phyloP scores from a whole-genome alignment of 2,797 vertebrate genomes.

The Silurus aristotelis region DNA sequence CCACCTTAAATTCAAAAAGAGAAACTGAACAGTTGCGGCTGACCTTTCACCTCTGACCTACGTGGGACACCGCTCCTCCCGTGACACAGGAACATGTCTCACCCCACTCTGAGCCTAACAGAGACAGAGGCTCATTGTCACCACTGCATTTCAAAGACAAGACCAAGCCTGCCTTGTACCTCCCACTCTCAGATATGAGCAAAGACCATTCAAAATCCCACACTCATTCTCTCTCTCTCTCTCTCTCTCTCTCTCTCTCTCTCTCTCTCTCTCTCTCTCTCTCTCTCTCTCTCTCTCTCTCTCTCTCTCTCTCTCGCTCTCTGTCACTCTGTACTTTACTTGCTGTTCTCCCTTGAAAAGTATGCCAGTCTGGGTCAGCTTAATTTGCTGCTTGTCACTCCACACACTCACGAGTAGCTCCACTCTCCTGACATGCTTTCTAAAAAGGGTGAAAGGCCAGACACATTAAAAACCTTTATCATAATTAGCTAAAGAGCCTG shows the following conservation, averaged over 20 bases:
- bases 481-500: constrained; percentile 26
- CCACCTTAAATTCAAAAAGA: constrained; percentile 37
- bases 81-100: constrained; percentile 39
- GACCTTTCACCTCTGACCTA: constrained; percentile 65
- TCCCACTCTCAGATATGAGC: constrained; percentile 48
- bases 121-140: constrained; percentile 57
- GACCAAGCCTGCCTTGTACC: constrained; percentile 40
- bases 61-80: constrained; percentile 47
- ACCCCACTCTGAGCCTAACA: constrained; percentile 32
- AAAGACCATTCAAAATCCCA: constrained; percentile 45
- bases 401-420: constrained; percentile 10
- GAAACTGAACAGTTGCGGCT: constrained; percentile 35
- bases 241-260: constrained; percentile 7
- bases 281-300: constrained; percentile 7
- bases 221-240: constrained; percentile 20
- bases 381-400: constrained; percentile 44
- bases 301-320: background rate
- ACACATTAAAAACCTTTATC: constrained; percentile 11
- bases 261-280: constrained; percentile 10
- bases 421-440: constrained; percentile 4
- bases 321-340: background rate
- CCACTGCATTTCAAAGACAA: constrained; percentile 53
- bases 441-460: constrained; percentile 38
- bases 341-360: constrained; percentile 19
- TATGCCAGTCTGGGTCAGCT: constrained; percentile 23